These are phyloP conservation scores for Enteromius fasciolatus DNA, from an alignment of 2,797 vertebrate species.

Conservation along the genomic window DNA sequence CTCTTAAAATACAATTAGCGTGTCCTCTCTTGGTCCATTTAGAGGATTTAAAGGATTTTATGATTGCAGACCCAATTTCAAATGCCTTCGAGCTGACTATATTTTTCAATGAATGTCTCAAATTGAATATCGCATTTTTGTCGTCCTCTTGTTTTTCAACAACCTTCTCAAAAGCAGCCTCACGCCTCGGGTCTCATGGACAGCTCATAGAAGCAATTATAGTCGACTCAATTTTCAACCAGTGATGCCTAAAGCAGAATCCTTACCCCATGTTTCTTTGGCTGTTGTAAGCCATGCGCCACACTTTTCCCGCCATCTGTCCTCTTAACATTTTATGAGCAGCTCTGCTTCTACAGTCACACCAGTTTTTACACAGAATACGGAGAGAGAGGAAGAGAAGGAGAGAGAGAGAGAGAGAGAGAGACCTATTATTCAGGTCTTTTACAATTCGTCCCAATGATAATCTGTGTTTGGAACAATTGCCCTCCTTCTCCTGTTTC, in stretches of 20 bases:
- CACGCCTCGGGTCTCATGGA: conserved; percentile 19
- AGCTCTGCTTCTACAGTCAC: conserved; percentile 53
- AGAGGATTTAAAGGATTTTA: conserved; percentile 12
- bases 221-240: conserved; percentile 42
- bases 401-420: conserved; percentile 32
- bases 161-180: conserved; percentile 26
- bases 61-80: conserved; percentile 26
- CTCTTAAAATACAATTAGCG: conserved; percentile 14
- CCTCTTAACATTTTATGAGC: conserved; percentile 70
- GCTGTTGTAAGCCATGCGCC: conserved; percentile 48
- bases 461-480: conserved; percentile 55
- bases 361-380: conserved; percentile 40
- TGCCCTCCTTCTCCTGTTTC: conserved; percentile 61
- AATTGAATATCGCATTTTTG: conserved; percentile 35
- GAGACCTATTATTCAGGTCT: conserved; percentile 66
- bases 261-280: conserved; percentile 32
- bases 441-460: conserved; percentile 58
- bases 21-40: conserved; percentile 30
- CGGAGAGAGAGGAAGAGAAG: conserved; percentile 7
- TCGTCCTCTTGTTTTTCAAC: conserved; percentile 29
- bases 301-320: conserved; percentile 67
- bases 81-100: conserved; percentile 18
- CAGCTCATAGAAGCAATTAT: conserved; percentile 50
- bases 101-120: conserved; percentile 29
- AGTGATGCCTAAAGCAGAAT: conserved; percentile 36